A percentile compares a stretch with the other conserved stretches of the same genome.
These are phyloP conservation scores for Buathra laborator DNA, from an alignment of 2,888 invertebrate species.

Conservation along the genomic window DNA sequence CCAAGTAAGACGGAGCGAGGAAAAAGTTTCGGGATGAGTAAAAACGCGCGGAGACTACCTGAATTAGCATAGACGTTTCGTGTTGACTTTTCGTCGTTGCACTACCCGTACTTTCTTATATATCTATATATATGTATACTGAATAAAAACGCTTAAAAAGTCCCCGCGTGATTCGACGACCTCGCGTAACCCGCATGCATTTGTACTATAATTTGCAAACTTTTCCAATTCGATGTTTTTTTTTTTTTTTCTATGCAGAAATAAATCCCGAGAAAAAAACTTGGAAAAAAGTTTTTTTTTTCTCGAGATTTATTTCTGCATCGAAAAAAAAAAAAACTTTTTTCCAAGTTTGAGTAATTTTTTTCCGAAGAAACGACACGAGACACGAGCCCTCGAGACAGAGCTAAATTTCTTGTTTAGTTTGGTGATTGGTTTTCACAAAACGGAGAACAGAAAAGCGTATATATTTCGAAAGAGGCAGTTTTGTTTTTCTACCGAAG, in stretches of 20 bases:
- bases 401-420: not conserved
- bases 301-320: too few relatives aligned
- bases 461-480: not conserved
- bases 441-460: not conserved
- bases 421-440: conserved; percentile 1
- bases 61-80: conserved; percentile 56
- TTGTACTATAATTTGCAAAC: conserved; percentile 26
- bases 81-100: conserved; percentile 54
- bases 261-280: not conserved
- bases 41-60: not conserved
- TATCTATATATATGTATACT: not conserved
- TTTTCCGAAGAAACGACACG: too few relatives aligned
- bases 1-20: not conserved
- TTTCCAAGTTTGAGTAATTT: not conserved
- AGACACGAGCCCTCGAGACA: too few relatives aligned
- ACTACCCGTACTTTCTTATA: conserved; percentile 23
- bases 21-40: conserved; percentile 27
- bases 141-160: not conserved
- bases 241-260: conserved; percentile 18
- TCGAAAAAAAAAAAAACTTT: too few relatives aligned
- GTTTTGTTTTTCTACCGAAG: not conserved
- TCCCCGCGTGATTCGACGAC: not conserved
- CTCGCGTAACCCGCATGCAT: conserved; percentile 14
- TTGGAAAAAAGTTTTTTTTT: too few relatives aligned
- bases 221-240: conserved; percentile 43